Percentiles rank a stretch among this genome's conserved stretches.
These are phyloP conservation scores for Euthynnus affinis DNA, from an alignment of 2,797 vertebrate genomes.

Conservation along the genomic window DNA sequence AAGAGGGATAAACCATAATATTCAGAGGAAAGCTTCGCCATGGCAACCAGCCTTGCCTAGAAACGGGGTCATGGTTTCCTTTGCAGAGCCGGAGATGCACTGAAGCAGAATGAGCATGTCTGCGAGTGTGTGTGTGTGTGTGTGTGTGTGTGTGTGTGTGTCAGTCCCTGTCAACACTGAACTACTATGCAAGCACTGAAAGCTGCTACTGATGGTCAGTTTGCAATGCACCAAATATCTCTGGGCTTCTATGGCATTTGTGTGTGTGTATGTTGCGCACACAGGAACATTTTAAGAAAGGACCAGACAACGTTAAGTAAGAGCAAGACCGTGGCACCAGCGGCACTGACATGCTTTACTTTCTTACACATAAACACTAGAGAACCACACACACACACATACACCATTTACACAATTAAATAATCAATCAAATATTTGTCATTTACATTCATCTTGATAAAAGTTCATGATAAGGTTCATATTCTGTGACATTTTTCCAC, in stretches of 20 bases:
- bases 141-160: conserved; percentile 32
- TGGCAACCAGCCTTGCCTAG: conserved; percentile 75
- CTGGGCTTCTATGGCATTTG: conserved; percentile 21
- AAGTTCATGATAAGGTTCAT: too few species aligned
- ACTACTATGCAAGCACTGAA: conserved; percentile 61
- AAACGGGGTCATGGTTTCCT: conserved; percentile 82
- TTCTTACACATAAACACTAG: conserved; percentile 18
- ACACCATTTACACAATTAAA: background rate
- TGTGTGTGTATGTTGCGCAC: background rate
- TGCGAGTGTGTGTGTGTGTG: conserved; percentile 37
- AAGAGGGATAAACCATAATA: conserved; percentile 72
- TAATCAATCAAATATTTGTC: background rate
- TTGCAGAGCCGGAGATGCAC: conserved; percentile 71
- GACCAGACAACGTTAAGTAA: conserved; percentile 36
- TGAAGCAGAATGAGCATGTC: conserved; percentile 80
- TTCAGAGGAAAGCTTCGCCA: conserved; percentile 73
- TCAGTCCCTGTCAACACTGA: conserved; percentile 60
- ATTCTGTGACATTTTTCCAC: too few species aligned
- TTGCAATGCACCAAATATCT: conserved; percentile 42
- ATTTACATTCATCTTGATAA: background rate
- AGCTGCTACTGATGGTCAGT: conserved; percentile 60
- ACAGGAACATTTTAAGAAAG: conserved; percentile 20
- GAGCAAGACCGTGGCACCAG: conserved; percentile 22
- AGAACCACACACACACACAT: background rate
- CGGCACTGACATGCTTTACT: conserved; percentile 48